phyloP scores from a whole-genome alignment of 2,797 vertebrate species.

The Liasis olivaceus region DNA sequence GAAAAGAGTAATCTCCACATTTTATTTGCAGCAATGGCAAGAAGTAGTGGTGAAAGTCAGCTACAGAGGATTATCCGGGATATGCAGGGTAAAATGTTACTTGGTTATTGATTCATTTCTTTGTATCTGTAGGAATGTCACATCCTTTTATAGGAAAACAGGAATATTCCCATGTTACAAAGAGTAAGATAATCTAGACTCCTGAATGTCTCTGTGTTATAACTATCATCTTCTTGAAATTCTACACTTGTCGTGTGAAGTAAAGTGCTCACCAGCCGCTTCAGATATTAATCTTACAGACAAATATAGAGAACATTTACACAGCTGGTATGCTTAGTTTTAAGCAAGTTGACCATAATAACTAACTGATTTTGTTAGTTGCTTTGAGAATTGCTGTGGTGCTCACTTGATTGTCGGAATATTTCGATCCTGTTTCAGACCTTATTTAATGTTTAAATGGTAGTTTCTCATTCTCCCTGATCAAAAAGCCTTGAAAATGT shows the following conservation, averaged over 20 bases:
- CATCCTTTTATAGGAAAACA: not conserved
- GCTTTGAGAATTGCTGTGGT: not conserved
- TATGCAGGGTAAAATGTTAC: conserved; percentile 83
- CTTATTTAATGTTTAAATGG: not conserved
- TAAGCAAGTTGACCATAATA: not conserved
- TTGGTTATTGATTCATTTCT: not conserved
- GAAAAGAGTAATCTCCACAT: not conserved
- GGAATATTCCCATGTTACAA: not conserved
- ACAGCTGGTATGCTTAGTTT: not conserved
- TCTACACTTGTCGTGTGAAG: not conserved
- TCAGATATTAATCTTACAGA: not conserved
- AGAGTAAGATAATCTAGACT: not conserved
- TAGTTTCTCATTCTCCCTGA: not conserved
- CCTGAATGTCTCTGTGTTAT: not conserved
- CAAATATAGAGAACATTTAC: not conserved
- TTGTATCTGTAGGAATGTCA: conserved; percentile 1
- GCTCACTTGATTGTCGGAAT: not conserved
- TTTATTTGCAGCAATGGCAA: conserved; percentile 78
- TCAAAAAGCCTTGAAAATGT: not conserved
- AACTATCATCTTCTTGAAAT: not conserved
- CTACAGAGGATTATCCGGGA: conserved; percentile 94
- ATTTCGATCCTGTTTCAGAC: not conserved
- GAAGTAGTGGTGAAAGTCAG: conserved; percentile 82
- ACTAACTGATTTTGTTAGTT: not conserved
- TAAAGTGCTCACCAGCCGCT: not conserved